Base-by-base conservation (phyloP, 2,797 vertebrate genomes). In the Pangasius djambal region DNA sequence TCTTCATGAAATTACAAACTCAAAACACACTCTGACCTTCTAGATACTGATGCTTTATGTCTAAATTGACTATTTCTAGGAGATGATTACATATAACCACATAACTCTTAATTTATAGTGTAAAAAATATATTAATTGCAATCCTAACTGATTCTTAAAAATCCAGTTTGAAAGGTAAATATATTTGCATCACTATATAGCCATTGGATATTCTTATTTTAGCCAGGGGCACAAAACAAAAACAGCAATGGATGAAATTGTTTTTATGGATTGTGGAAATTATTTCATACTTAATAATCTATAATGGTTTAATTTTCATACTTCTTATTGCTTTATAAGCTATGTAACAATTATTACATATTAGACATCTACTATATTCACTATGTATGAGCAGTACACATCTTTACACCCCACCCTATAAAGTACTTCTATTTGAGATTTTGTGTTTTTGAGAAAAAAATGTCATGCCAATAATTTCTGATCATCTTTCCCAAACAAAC, bases 1-100 rank as follows among this genome's bases (percentile, higher is more conserved):
- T 57, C 31, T 48, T 77, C 74, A 82, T 25, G 34, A 82, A 61
- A 44, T 83, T 63, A 59, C 55, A 82, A 82, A 83, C 37, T 84
- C 1, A 2, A 50, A 83, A 22, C 18, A 57, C 18, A 20, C 16
- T 82, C 55, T 59, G 55, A 82, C 18, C 79, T 37, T 63, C 25
- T 12, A 69, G 34, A 52, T 52, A 84, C 31, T 50, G 82, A 50
- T 18, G 25, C 25, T 67, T 65, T 61, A 82, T 44, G 8, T n/a
- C 61, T 31, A 31, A 31, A 67, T 67, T 0, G 25, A 83, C 40
- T 65, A n/a, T 67, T 83, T 48, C 7, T 65, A 48, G 28, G 16
- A 65, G 40, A n/a, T 48, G 1, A n/a, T 83, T 44, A 22, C 10
- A 28, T 48, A 48, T 48, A 48, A 48, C 8, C 48, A 10, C 37